Conservation (phyloP, 1,140 invertebrate species). For the Sitophilus oryzae region DNA sequence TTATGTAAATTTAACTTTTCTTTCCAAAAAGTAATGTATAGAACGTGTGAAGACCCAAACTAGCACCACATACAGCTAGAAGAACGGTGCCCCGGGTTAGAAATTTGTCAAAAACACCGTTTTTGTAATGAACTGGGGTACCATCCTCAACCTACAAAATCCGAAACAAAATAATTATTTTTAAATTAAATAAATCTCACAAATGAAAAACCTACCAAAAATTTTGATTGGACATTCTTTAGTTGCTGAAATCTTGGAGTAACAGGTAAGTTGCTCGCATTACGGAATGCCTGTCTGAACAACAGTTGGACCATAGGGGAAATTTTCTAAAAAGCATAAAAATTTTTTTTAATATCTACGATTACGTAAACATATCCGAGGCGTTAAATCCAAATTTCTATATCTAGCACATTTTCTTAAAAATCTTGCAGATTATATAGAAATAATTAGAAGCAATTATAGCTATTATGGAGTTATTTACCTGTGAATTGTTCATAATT, state of each 20-base stretch:
- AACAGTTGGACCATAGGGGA: neutral
- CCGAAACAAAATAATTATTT: neutral
- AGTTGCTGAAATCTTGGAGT: neutral
- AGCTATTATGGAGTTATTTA: neutral
- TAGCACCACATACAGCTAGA: neutral
- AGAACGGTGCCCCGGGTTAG: neutral
- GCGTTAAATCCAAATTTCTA: neutral
- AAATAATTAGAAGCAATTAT: neutral
- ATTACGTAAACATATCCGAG: neutral
- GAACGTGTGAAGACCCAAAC: neutral
- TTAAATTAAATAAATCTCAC: neutral
- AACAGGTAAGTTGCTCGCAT: neutral
- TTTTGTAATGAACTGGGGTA: constrained; percentile 6
- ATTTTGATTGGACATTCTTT: neutral
- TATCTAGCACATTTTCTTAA: neutral
- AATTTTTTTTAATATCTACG: neutral
- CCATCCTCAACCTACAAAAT: constrained; percentile 7
- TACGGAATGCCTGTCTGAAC: neutral
- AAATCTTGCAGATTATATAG: neutral
- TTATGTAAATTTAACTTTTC: neutral
- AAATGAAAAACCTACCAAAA: no score
- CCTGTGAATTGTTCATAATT: constrained; percentile 4
- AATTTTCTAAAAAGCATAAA: neutral
- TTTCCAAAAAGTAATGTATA: neutral
- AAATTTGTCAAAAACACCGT: constrained; percentile 7